A percentile compares a stretch with the other conserved stretches of the same genome.
phyloP scores from a whole-genome alignment of 2,888 invertebrate species.

The Catotricha subobsoleta region DNA sequence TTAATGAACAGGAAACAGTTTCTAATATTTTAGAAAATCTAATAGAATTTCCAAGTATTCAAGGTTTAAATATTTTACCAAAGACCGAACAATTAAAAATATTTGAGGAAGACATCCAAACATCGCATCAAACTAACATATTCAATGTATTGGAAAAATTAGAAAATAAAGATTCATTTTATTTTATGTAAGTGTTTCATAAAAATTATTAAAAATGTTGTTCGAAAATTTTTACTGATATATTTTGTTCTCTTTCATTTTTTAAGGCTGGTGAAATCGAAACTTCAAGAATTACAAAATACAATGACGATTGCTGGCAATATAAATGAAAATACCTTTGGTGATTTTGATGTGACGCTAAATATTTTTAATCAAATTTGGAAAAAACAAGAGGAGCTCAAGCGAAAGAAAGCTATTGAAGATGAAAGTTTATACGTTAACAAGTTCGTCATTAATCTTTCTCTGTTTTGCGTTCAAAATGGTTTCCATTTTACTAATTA shows the following conservation, averaged over 20 bases:
- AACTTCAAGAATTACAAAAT: constrained; percentile 50
- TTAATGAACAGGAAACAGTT: constrained; percentile 15
- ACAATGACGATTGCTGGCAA: constrained; percentile 36
- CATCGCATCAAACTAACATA: constrained; percentile 13
- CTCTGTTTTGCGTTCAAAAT: too few species aligned
- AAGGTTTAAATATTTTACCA: constrained; percentile 10
- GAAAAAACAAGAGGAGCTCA: constrained; percentile 54
- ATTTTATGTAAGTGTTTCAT: constrained; percentile 16
- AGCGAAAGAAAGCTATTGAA: constrained; percentile 46
- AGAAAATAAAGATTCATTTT: constrained; percentile 20
- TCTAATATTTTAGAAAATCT: constrained; percentile 19
- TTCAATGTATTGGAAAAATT: constrained; percentile 20
- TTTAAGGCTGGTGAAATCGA: constrained; percentile 46
- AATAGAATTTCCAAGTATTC: constrained; percentile 21
- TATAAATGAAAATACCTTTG: constrained; percentile 30
- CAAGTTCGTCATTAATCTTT: too few species aligned
- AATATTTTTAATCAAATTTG: constrained; percentile 48
- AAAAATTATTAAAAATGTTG: not conserved
- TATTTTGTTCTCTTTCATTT: not conserved
- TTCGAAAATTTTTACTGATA: not conserved
- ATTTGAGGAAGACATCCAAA: not conserved
- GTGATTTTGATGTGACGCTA: constrained; percentile 36
- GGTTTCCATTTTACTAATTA: too few species aligned
- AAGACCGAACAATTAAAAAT: not conserved
- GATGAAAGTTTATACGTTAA: constrained; percentile 61